A percentile compares a stretch with the other conserved stretches of the same genome.
Conservation (phyloP, 2,888 invertebrate species). For the Nezara viridula region DNA sequence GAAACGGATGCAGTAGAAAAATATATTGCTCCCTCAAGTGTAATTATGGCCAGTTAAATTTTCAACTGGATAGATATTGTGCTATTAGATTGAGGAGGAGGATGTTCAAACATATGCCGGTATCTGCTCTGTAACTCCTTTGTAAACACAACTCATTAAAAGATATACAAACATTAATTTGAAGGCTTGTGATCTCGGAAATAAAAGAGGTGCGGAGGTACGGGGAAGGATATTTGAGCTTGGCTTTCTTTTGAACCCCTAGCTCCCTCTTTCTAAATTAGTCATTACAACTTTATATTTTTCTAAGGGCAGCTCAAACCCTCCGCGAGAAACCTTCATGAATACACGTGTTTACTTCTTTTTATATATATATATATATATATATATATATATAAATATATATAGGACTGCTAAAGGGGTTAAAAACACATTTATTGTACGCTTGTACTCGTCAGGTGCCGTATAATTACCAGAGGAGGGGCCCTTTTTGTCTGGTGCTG, state of each 20-base stretch:
- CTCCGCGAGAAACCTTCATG: conserved; percentile 42
- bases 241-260: conserved; percentile 47
- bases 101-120: conserved; percentile 50
- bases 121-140: conserved; percentile 35
- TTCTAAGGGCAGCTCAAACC: conserved; percentile 38
- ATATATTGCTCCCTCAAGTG: too few species aligned
- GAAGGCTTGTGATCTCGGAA: conserved; percentile 54
- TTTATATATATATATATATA: conserved; percentile 8
- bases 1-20: too few species aligned
- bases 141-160: conserved; percentile 58
- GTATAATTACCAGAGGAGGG: conserved; percentile 4
- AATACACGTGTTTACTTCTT: conserved; percentile 55
- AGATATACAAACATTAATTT: conserved; percentile 58
- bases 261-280: conserved; percentile 50
- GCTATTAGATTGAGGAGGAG: conserved; percentile 47
- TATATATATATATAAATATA: too few species aligned
- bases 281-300: conserved; percentile 57
- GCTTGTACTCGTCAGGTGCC: conserved; percentile 4
- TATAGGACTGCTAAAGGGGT: not conserved
- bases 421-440: conserved; percentile 55
- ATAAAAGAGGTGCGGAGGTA: conserved; percentile 17
- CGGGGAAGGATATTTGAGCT: conserved; percentile 55
- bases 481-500: not conserved
- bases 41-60: not conserved
- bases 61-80: conserved; percentile 45